Base-by-base conservation (phyloP, 2,113 vertebrate genomes). In the Chunga burmeisteri region DNA sequence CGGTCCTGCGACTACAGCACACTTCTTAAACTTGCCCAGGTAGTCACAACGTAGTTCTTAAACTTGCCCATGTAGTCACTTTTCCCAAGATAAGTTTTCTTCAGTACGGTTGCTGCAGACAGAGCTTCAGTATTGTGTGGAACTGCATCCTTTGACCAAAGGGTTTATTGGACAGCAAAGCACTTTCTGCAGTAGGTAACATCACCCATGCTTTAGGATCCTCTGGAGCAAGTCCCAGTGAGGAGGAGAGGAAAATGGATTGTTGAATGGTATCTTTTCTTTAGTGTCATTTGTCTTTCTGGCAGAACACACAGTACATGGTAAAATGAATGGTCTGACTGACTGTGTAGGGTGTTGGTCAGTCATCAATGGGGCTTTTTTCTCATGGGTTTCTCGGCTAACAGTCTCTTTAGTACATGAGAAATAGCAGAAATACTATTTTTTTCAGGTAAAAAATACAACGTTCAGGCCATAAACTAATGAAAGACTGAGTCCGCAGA, bases 1-100 rank as follows among this genome's bases (percentile, higher is more conserved):
- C 0, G 0, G 9, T n/a, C 58, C 56, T 81, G 61, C 5, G 11
- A 34, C 61, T 10, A 0, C 22, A 81, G 30, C 53, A 32, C 4
- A 1, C 61, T 50, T 11, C 34, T 32, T 44, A 13, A 47, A n/a
- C 38, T 21, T 74, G 61, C 27, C 77, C 56, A 15, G 4, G 0
- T 21, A 20, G 16, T 70, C 30, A 3, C 56, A 38, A 38, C 38
- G 38, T 9, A 38, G 38, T 50, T 11, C 34, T 32, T 44, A 13
- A 47, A n/a, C 38, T 21, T 74, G 61, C 27, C 77, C 56, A 15
- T 4, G 0, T 21, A 20, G 16, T 70, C 30, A 3, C 56, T 72
- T 95, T 59, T 56, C 73, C 49, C 21, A 18, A 72, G 25, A 19
- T 29, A 36, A 30, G 42, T 52, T 59, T 10, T 30, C 13, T 81